These are phyloP conservation scores for Apus apus DNA, from an alignment of 2,113 vertebrate species.

Conservation along the genomic window DNA sequence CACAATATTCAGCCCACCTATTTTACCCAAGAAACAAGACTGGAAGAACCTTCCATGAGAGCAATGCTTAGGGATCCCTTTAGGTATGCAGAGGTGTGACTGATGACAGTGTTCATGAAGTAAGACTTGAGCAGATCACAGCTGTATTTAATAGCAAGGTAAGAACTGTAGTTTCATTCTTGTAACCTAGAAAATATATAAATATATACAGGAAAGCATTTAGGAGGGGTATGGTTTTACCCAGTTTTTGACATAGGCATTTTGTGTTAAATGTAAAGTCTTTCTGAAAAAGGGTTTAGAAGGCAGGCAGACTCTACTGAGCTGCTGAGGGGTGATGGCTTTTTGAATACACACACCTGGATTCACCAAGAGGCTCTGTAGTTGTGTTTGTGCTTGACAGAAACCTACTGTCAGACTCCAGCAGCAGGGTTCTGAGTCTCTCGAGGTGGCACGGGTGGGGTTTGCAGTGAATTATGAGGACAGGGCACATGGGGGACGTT, in stretches of 20 bases:
- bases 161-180: neutral
- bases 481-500: neutral
- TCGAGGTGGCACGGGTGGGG: neutral
- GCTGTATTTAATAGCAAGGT: neutral
- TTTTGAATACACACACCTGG: neutral
- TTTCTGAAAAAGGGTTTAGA: neutral
- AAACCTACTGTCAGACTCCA: neutral
- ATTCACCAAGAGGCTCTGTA: neutral
- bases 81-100: neutral
- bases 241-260: neutral
- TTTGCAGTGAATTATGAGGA: neutral
- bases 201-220: neutral
- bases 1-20: neutral
- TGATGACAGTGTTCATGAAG: neutral
- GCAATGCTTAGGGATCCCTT: neutral
- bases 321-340: neutral
- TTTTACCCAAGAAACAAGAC: neutral
- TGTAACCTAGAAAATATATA: neutral
- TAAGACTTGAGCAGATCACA: neutral
- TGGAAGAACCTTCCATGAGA: neutral
- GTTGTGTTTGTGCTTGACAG: neutral
- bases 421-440: neutral
- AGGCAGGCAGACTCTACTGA: neutral
- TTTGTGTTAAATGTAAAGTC: neutral
- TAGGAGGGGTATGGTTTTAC: neutral